A percentile compares a stretch with the other conserved stretches of the same genome.
phyloP scores from a whole-genome alignment of 1,140 invertebrate species.

The Trichonephila clavipes region DNA sequence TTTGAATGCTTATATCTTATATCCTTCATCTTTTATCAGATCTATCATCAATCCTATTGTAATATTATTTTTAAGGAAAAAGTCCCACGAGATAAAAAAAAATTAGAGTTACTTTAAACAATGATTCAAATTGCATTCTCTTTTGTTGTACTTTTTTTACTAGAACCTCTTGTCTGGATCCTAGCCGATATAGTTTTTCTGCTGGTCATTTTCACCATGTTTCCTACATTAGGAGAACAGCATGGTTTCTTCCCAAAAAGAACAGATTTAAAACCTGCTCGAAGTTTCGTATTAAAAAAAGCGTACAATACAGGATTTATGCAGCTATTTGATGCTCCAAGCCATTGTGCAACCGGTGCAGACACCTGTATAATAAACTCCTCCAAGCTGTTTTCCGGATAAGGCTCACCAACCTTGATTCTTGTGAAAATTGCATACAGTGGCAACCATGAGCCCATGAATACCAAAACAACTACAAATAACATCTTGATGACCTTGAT shows the following conservation, averaged over 20 bases:
- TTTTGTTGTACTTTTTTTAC: constrained; percentile 15
- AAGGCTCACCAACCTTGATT: constrained; percentile 87
- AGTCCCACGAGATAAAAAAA: too few species aligned
- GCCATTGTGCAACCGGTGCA: constrained; percentile 83
- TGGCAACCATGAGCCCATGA: constrained; percentile 96
- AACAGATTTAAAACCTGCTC: constrained; percentile 79
- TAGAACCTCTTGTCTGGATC: neutral
- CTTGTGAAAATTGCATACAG: constrained; percentile 94
- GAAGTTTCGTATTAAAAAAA: constrained; percentile 83
- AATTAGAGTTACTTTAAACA: too few species aligned
- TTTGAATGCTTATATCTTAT: too few species aligned
- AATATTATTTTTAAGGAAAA: too few species aligned
- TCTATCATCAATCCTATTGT: too few species aligned
- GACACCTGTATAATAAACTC: constrained; percentile 60
- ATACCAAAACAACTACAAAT: constrained; percentile 95
- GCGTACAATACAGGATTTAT: constrained; percentile 83
- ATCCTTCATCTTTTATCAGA: too few species aligned
- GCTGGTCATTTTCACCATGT: neutral
- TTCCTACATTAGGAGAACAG: neutral
- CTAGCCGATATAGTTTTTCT: neutral
- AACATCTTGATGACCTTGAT: constrained; percentile 91
- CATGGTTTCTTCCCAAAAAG: constrained; percentile 49
- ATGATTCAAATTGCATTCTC: neutral
- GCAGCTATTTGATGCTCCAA: constrained; percentile 82
- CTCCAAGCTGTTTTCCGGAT: constrained; percentile 75